Percentiles rank a stretch among this genome's conserved stretches.
phyloP scores from a whole-genome alignment of 2,888 invertebrate species.

The Neoaliturus tenellus region DNA sequence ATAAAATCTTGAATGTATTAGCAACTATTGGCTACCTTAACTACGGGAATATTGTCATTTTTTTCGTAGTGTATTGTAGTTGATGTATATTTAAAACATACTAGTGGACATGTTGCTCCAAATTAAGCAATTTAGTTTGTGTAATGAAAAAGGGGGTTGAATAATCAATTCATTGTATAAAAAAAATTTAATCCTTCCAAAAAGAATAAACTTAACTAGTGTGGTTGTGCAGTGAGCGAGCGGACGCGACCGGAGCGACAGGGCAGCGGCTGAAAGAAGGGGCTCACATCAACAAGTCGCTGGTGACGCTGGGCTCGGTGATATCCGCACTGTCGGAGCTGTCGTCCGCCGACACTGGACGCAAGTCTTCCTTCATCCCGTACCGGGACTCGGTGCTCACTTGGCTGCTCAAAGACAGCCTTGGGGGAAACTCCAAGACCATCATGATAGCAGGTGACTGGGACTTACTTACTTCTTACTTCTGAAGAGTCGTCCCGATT shows the following conservation, averaged over 20 bases:
- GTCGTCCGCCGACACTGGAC: slow-evolving; percentile 69
- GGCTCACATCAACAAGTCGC: slow-evolving; percentile 93
- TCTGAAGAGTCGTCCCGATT: too few relatives aligned
- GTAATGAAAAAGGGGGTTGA: too few relatives aligned
- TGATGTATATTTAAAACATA: too few relatives aligned
- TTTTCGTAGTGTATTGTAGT: too few relatives aligned
- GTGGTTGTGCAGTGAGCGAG: slow-evolving; percentile 81
- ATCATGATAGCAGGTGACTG: slow-evolving; percentile 92
- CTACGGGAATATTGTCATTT: too few relatives aligned
- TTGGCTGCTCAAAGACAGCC: slow-evolving; percentile 91
- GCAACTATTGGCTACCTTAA: too few relatives aligned
- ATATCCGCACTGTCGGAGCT: slow-evolving; percentile 90
- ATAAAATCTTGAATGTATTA: too few relatives aligned
- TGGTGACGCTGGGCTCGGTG: slow-evolving; percentile 91
- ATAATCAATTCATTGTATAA: too few relatives aligned
- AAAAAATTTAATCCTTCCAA: too few relatives aligned
- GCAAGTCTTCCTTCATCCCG: slow-evolving; percentile 82
- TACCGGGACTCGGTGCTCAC: slow-evolving; percentile 93
- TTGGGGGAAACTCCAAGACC: slow-evolving; percentile 94
- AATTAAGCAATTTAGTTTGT: too few relatives aligned
- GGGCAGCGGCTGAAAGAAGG: slow-evolving; percentile 94
- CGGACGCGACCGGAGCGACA: slow-evolving; percentile 93
- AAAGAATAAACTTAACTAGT: neutral
- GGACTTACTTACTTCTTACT: too few relatives aligned
- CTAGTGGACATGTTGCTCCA: too few relatives aligned